A percentile compares a stretch with the other conserved stretches of the same genome.
Evolutionary conservation across 2,113 vertebrate species (phyloP).

Genomic region (Rutilus rutilus): DNA sequence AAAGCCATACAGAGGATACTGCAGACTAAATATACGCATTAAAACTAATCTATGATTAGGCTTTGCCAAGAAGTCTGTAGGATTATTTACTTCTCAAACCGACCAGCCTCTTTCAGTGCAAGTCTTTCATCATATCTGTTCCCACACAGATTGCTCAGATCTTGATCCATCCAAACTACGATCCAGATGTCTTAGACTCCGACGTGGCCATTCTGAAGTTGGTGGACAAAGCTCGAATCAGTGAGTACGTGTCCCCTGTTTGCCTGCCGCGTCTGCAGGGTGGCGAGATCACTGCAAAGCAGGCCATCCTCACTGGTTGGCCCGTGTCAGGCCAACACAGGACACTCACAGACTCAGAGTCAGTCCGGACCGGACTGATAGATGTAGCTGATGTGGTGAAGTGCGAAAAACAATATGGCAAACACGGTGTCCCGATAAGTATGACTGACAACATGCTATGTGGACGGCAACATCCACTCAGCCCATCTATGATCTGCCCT

Average conservation of each 20-base stretch:
- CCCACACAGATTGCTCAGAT: conserved; percentile 82
- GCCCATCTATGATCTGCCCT: conserved; percentile 78
- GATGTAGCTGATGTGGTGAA: conserved; percentile 77
- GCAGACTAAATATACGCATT: conserved; percentile 12
- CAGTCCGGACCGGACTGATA: conserved; percentile 74
- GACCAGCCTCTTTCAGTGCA: background rate
- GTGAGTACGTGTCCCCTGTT: conserved; percentile 81
- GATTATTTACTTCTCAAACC: conserved; percentile 38
- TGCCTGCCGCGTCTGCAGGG: conserved; percentile 81
- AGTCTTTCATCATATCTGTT: conserved; percentile 27
- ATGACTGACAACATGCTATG: conserved; percentile 89
- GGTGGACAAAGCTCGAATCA: conserved; percentile 85
- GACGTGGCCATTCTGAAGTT: conserved; percentile 87
- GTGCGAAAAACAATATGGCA: conserved; percentile 84
- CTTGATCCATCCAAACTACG: conserved; percentile 83
- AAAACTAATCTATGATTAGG: conserved; percentile 38
- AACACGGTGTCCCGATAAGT: conserved; percentile 75
- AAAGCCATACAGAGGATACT: conserved; percentile 5
- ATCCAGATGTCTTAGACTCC: conserved; percentile 79
- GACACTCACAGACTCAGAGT: conserved; percentile 68
- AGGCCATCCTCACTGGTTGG: conserved; percentile 82
- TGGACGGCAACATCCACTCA: conserved; percentile 70
- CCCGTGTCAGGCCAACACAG: conserved; percentile 60
- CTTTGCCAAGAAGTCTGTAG: conserved; percentile 29
- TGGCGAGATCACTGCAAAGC: conserved; percentile 71